phyloP scores from a whole-genome alignment of 2,113 vertebrate genomes.

The Romanogobio albipinnatus region DNA sequence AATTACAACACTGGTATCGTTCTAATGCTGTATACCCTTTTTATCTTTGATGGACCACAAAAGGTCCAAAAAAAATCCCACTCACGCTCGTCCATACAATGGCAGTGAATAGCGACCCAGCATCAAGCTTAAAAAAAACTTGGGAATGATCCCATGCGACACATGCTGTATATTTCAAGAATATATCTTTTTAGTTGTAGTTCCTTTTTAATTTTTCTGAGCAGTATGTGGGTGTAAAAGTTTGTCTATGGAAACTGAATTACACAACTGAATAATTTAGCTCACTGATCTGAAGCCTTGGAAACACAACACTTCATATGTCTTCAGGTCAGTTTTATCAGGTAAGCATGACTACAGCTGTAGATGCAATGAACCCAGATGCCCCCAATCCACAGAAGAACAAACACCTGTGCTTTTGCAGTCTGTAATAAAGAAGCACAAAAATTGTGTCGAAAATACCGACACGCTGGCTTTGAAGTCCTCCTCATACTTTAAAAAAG shows the following conservation, averaged over 20 bases:
- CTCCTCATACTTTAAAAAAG: neutral
- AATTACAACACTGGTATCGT: too few species aligned
- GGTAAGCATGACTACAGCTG: constrained; percentile 25
- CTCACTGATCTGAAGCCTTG: constrained; percentile 39
- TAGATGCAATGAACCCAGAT: neutral
- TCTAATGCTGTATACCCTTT: too few species aligned
- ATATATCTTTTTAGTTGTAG: neutral
- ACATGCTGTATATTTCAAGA: too few species aligned
- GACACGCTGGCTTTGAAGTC: neutral
- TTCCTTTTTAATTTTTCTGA: neutral
- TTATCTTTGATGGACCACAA: too few species aligned
- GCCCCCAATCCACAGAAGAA: constrained; percentile 19
- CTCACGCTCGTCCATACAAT: too few species aligned
- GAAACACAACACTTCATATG: constrained; percentile 50
- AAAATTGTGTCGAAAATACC: neutral
- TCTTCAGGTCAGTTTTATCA: constrained; percentile 43
- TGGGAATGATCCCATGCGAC: too few species aligned
- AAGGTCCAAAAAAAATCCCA: too few species aligned
- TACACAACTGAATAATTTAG: constrained; percentile 57
- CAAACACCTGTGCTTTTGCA: neutral
- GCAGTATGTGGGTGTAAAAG: neutral
- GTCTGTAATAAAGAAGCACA: neutral
- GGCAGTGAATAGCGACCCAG: too few species aligned
- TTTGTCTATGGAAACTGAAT: constrained; percentile 11
- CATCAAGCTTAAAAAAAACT: too few species aligned